Base-by-base conservation (phyloP, 2,797 vertebrate genomes). In the Sarcophilus harrisii region DNA sequence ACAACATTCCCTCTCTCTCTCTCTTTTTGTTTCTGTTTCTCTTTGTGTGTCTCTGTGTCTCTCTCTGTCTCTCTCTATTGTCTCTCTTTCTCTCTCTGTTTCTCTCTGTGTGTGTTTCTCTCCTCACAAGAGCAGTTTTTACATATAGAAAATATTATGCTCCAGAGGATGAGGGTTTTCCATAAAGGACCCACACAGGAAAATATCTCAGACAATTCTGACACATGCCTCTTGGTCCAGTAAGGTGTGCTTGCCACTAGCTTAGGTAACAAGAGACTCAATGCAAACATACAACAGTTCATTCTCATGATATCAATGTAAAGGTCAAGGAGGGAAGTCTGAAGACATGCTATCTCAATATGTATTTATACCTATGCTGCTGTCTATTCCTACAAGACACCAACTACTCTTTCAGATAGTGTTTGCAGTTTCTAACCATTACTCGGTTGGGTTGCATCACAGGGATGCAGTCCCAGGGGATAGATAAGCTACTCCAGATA, bases 101-200 rank as follows among this genome's bases (percentile, higher is more conserved):
- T 62, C 2, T 62, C 29, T 5, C 4, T 52, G 5, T 52, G 52
- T 52, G 5, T 4, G 52, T 52, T 98, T 97, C 96, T 98, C 98
- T 98, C 96, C 97, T 96, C 98, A 97, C 98, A 97, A 99, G 98
- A 98, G 98, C 98, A 98, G 97, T 98, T 99, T 98, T 98, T 99
- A 99, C 98, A 98, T 98, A 98, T 99, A 99, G 98, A 98, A 99
- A 99, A 99, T 98, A 99, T 99, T 99, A 99, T 98, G 98, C 98
- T 98, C 54, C 54, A 97, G 94, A 98, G 98, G 99, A 97, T 97
- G 98, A 98, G 98, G 98, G 98, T 97, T 98, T 96, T 96, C 98
- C 99, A 98, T 92, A 97, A 98, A 98, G 97, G 98, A 98, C 98
- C 98, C 98, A 97, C 96, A 95, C 18, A 57, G 97, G 96, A 96